These are phyloP conservation scores for Drosophila leonis DNA, from an alignment of 2,888 invertebrate species.

Conservation along the genomic window DNA sequence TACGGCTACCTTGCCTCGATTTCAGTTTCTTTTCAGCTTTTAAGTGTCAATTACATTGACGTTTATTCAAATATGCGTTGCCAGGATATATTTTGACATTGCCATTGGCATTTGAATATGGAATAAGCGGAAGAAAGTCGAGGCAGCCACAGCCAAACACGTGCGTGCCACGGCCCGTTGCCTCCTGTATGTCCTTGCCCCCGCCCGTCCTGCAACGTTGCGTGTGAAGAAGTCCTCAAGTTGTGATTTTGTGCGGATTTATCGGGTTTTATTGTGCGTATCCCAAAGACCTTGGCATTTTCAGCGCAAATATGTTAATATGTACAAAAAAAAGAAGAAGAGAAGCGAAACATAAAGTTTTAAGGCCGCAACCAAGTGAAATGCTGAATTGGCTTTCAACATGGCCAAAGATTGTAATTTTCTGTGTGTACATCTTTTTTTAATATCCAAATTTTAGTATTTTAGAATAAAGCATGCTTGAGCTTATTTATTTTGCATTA, in stretches of 20 bases:
- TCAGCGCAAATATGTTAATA: conserved; percentile 67
- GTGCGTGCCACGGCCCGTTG: conserved; percentile 38
- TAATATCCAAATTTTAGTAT: conserved; percentile 40
- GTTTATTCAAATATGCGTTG: conserved; percentile 79
- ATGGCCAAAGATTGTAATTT: conserved; percentile 28
- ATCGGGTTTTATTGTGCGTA: conserved; percentile 76
- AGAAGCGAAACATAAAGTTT: conserved; percentile 66
- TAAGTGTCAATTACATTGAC: conserved; percentile 82
- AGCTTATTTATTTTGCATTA: conserved; percentile 65
- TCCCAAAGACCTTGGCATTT: conserved; percentile 65
- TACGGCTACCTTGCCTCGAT: conserved; percentile 12
- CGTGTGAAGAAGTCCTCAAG: conserved; percentile 74
- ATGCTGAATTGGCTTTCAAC: conserved; percentile 44
- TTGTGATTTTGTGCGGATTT: conserved; percentile 75
- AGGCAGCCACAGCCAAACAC: conserved; percentile 18
- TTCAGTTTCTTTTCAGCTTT: conserved; percentile 49
- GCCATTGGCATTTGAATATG: conserved; percentile 48
- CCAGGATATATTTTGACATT: conserved; percentile 61
- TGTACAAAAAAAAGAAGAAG: conserved; percentile 16
- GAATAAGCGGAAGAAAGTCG: neutral
- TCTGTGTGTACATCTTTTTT: conserved; percentile 24
- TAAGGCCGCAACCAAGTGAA: conserved; percentile 53
- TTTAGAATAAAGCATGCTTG: conserved; percentile 14
- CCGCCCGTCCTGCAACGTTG: conserved; percentile 18
- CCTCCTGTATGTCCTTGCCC: conserved; percentile 13